Percentiles rank a stretch among this genome's conserved stretches.
Evolutionary conservation across 1,140 invertebrate genomes (phyloP).

Genomic region (Phenacoccus solenopsis): DNA sequence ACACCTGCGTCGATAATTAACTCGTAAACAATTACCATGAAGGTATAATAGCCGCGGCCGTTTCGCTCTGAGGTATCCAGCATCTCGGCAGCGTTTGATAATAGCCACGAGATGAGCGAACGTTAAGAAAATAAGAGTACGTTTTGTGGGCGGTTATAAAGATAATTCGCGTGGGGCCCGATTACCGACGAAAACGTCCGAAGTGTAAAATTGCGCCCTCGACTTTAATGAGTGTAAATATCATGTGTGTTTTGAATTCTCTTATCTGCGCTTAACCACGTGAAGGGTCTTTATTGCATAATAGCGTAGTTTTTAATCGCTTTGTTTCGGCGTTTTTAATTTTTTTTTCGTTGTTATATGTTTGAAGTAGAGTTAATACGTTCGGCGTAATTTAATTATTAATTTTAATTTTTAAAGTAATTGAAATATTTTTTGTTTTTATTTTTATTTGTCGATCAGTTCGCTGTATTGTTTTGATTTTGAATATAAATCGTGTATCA

Average conservation of each 20-base stretch:
- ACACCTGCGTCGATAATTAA: no score
- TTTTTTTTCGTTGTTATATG: background rate
- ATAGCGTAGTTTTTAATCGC: background rate
- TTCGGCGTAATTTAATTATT: no score
- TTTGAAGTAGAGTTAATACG: no score
- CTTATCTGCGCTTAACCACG: conserved; percentile 10
- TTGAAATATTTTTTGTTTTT: no score
- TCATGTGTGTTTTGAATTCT: conserved; percentile 11
- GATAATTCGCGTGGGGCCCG: conserved; percentile 15
- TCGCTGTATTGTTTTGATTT: no score
- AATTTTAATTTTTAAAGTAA: no score
- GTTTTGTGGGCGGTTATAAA: background rate
- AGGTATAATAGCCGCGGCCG: no score
- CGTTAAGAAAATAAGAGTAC: background rate
- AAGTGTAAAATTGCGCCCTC: background rate
- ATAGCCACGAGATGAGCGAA: no score
- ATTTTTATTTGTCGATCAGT: no score
- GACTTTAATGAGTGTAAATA: conserved; percentile 13
- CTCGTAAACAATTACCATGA: no score
- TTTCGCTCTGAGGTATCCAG: background rate
- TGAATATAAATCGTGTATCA: no score
- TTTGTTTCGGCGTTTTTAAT: background rate
- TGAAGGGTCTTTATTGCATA: conserved; percentile 13
- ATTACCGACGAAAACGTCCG: conserved; percentile 17
- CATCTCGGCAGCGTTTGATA: background rate